These are phyloP conservation scores for Chydorus sphaericus DNA, from an alignment of 2,888 invertebrate species.

Conservation along the genomic window DNA sequence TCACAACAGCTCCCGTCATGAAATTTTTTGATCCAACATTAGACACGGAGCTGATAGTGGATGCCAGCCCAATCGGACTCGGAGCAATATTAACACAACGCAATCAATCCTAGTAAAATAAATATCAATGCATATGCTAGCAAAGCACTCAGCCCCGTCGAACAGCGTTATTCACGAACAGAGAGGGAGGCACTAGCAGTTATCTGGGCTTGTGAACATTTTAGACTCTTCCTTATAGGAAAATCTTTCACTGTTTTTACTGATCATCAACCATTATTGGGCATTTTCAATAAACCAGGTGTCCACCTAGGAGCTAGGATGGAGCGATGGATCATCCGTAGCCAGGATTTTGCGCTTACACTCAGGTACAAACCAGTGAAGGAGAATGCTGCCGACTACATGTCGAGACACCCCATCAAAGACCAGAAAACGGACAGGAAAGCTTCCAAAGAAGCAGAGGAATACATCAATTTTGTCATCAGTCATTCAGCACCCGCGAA, in stretches of 20 bases:
- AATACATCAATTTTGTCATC: too few relatives aligned
- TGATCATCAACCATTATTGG: constrained; percentile 25
- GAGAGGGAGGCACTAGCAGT: constrained; percentile 27
- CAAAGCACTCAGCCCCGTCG: constrained; percentile 23
- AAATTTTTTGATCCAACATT: constrained; percentile 21
- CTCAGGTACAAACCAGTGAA: constrained; percentile 3
- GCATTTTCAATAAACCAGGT: constrained; percentile 22
- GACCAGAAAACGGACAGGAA: too few relatives aligned
- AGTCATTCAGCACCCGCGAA: too few relatives aligned
- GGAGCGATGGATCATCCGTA: constrained; percentile 3
- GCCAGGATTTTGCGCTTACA: neutral
- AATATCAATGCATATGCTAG: constrained; percentile 27
- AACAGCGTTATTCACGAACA: constrained; percentile 26
- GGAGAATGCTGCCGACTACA: constrained; percentile 10
- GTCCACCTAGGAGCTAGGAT: constrained; percentile 21
- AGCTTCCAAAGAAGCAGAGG: too few relatives aligned
- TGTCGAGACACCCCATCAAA: constrained; percentile 13
- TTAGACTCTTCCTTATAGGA: constrained; percentile 25
- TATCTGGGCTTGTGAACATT: constrained; percentile 24
- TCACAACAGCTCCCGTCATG: constrained; percentile 11
- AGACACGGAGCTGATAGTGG: constrained; percentile 24
- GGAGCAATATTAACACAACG: constrained; percentile 25
- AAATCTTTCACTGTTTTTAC: constrained; percentile 25
- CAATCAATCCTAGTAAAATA: constrained; percentile 23
- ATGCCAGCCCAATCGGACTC: constrained; percentile 25